Conservation (phyloP, 2,888 invertebrate species). For the Tubulanus polymorphus region DNA sequence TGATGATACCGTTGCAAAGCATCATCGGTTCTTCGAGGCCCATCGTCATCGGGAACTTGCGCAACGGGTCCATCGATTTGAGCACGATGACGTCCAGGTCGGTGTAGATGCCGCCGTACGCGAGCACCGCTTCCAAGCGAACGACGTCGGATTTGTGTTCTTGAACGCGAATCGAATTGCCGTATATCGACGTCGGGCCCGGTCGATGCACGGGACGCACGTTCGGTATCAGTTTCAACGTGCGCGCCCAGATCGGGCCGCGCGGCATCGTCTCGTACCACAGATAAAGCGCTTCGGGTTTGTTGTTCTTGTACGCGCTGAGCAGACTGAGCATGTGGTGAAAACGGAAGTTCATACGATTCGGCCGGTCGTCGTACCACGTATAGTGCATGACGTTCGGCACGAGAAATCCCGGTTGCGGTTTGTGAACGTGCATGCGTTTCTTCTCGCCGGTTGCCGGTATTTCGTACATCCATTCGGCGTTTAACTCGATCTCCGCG, state of each 20-base stretch:
- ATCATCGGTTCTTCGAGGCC: constrained; percentile 22
- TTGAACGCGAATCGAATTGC: neutral
- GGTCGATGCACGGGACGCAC: neutral
- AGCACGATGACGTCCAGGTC: constrained; percentile 26
- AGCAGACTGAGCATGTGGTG: constrained; percentile 22
- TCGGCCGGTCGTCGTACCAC: constrained; percentile 18
- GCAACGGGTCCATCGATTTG: constrained; percentile 20
- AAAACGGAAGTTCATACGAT: constrained; percentile 13
- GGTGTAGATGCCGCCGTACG: constrained; percentile 26
- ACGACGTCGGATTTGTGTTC: constrained; percentile 26
- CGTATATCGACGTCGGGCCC: constrained; percentile 6
- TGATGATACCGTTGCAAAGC: constrained; percentile 23
- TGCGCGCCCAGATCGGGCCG: constrained; percentile 23
- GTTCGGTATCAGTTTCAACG: constrained; percentile 1
- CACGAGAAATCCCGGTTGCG: too few relatives aligned
- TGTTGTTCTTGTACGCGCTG: constrained; percentile 21
- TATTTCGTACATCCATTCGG: too few relatives aligned
- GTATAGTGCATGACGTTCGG: constrained; percentile 26
- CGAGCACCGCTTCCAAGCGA: constrained; percentile 20
- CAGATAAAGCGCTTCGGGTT: constrained; percentile 21
- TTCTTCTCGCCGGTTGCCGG: too few relatives aligned
- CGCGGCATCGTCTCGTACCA: constrained; percentile 23
- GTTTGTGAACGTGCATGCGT: too few relatives aligned
- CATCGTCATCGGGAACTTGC: constrained; percentile 20
- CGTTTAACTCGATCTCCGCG: too few relatives aligned